Conservation (phyloP, 2,888 invertebrate species). For the Lepidocyrtinus sp. region DNA sequence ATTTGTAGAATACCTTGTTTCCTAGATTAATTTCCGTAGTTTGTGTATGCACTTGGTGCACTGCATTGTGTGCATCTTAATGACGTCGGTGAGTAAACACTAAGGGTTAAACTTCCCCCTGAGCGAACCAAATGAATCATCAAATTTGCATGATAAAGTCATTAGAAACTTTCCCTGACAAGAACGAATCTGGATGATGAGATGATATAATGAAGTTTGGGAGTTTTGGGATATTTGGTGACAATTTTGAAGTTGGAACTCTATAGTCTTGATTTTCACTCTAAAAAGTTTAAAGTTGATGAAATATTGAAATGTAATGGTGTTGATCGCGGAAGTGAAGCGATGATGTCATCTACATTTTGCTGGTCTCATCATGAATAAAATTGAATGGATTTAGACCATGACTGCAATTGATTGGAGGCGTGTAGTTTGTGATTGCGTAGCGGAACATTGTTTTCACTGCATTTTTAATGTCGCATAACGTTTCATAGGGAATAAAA, state of each 20-base stretch:
- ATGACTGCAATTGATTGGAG: slow-evolving; percentile 6
- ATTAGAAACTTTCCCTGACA: slow-evolving; percentile 59
- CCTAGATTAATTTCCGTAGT: slow-evolving; percentile 17
- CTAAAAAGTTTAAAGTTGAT: too few relatives aligned
- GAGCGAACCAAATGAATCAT: slow-evolving; percentile 47
- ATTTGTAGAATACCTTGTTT: too few relatives aligned
- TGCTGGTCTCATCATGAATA: not conserved
- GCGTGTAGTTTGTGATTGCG: not conserved
- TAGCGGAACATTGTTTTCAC: slow-evolving; percentile 10
- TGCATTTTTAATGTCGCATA: slow-evolving; percentile 3
- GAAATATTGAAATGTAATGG: not conserved
- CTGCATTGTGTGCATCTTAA: not conserved
- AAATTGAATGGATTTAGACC: slow-evolving; percentile 13
- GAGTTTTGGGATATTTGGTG: not conserved
- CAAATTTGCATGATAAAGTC: slow-evolving; percentile 70
- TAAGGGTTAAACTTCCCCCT: too few relatives aligned
- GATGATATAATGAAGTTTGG: too few relatives aligned
- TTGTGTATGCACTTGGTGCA: not conserved
- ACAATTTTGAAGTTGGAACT: not conserved
- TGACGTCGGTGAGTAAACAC: too few relatives aligned
- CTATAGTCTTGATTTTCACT: not conserved
- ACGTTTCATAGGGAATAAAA: slow-evolving; percentile 1
- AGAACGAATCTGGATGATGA: too few relatives aligned
- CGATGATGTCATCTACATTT: slow-evolving; percentile 9
- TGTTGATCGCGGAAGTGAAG: not conserved